Base-by-base conservation (phyloP, 2,113 vertebrate species). In the Struthidea cinerea region DNA sequence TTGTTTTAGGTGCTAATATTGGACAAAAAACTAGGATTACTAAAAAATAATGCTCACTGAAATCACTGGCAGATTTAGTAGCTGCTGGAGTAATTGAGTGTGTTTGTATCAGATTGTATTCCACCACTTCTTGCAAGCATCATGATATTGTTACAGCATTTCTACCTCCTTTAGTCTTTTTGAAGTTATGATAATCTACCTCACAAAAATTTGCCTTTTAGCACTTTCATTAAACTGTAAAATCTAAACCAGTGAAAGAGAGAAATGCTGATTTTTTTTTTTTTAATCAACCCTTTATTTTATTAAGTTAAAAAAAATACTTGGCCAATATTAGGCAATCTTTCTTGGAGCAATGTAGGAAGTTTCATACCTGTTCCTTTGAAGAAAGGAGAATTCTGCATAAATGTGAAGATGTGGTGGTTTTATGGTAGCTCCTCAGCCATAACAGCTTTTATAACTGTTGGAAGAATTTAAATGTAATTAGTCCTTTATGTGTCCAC, bases 361-460 rank as follows among this genome's bases (percentile, higher is more conserved):
- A 95, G 39, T 94, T 93, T 94, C 94, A 86, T 96, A 95, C 93
- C 93, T 95, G 92, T 86, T 97, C 82, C 68, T 94, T 90, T 97
- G 96, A 81, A 97, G 95, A 85, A 96, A 91, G 89, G 82, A 93
- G 91, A 96, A 94, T 93, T 94, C 95, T 95, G 96, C 96, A 95
- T 95, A 94, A 93, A 89, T 93, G 61, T 71, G 87, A 91, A 96
- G 96, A 90, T 96, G 89, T 69, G 78, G 93, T 90, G 67, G 93
- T 93, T 97, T 97, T 96, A 97, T 93, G 90, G 94, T 59, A 90
- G 92, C 87, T 96, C 93, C 84, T 94, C 90, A 88, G 84, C 90
- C 92, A 91, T 93, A 94, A 96, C 93, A 88, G 85, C 87, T 96
- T 96, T 96, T 97, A 84, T 60, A 96, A 96, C 93, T 93, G 94